Evolutionary conservation across 1,140 invertebrate species (phyloP).

Genomic region (Neodiprion fabricii): DNA sequence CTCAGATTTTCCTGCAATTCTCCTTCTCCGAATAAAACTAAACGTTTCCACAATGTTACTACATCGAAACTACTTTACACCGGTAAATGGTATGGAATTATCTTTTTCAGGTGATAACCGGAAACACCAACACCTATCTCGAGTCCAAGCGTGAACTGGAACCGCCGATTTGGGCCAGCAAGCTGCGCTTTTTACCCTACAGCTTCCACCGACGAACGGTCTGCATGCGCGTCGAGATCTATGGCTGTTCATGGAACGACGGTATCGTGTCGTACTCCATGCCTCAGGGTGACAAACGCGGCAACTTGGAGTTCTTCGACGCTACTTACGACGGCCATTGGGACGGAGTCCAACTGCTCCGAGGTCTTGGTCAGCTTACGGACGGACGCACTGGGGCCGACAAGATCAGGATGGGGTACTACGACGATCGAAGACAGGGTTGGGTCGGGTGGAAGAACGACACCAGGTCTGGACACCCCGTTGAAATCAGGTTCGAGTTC

Average conservation of each 20-base stretch:
- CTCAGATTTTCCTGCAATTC: too few species aligned
- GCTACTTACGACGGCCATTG: conserved; percentile 91
- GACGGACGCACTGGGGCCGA: conserved; percentile 78
- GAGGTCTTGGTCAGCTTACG: conserved; percentile 87
- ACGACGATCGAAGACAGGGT: conserved; percentile 69
- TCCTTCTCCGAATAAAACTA: too few species aligned
- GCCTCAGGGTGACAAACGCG: conserved; percentile 79
- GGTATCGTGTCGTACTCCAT: conserved; percentile 59
- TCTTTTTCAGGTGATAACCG: conserved; percentile 73
- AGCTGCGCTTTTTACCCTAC: conserved; percentile 83
- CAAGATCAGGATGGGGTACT: conserved; percentile 76
- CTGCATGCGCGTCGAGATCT: conserved; percentile 86
- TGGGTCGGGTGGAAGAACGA: conserved; percentile 96
- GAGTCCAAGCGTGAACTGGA: conserved; percentile 78
- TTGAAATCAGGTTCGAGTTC: conserved; percentile 88
- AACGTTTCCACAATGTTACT: too few species aligned
- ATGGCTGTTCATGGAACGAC: conserved; percentile 77
- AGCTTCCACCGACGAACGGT: conserved; percentile 83
- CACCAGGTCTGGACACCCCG: conserved; percentile 66
- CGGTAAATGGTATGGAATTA: too few species aligned
- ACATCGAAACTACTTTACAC: too few species aligned
- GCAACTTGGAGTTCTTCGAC: conserved; percentile 87
- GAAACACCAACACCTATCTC: conserved; percentile 84
- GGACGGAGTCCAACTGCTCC: conserved; percentile 68
- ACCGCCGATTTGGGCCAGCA: conserved; percentile 79